phyloP scores from a whole-genome alignment of 2,797 vertebrate species.

The Tolypeutes matacus region DNA sequence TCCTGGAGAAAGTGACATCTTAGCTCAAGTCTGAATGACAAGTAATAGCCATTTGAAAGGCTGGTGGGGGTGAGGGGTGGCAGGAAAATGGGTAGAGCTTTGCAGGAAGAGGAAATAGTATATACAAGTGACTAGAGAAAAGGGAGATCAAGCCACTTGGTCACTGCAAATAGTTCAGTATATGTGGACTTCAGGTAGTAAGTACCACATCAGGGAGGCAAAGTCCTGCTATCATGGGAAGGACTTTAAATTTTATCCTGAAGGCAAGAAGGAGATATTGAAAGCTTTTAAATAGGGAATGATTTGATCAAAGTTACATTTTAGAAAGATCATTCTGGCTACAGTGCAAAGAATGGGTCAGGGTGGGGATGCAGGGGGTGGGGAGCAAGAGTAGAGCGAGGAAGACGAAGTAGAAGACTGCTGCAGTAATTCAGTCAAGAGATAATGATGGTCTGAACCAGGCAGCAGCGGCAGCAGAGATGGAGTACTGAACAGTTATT shows the following conservation, averaged over 20 bases:
- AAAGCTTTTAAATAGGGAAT: neutral
- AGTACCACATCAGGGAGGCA: neutral
- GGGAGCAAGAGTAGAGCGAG: neutral
- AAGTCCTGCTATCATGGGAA: neutral
- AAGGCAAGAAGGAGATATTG: neutral
- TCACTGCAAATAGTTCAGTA: neutral
- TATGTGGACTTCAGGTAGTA: neutral
- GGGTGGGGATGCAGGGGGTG: fast-evolving
- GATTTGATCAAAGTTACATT: neutral
- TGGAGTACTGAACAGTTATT: neutral
- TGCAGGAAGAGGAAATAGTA: neutral
- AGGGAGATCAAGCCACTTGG: neutral
- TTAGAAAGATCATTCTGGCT: neutral
- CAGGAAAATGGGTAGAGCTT: neutral
- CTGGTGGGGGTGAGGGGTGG: neutral
- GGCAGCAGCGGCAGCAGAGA: neutral
- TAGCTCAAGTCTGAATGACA: neutral
- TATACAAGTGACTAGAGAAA: neutral
- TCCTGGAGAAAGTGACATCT: neutral
- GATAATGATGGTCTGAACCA: neutral
- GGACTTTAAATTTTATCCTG: constrained; percentile 18
- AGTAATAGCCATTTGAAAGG: neutral
- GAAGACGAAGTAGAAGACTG: neutral
- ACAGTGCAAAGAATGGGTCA: neutral
- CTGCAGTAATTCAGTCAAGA: neutral